Base-by-base conservation (phyloP, 2,888 invertebrate species). In the Melieria crassipennis region DNA sequence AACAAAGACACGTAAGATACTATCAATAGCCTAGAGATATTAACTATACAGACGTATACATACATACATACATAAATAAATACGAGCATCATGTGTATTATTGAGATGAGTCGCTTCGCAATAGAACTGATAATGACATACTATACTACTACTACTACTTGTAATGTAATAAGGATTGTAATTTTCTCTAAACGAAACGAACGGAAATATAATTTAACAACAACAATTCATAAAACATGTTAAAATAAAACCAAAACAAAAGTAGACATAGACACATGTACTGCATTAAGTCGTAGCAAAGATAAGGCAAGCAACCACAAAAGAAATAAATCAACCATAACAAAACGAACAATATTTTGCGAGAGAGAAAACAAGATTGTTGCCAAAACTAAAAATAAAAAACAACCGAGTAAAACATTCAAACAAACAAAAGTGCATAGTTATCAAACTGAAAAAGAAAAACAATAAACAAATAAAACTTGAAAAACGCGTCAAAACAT, bases 281-380 rank as follows among this genome's bases (percentile, higher is more conserved):
- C 52, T 50, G 60, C 30, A 30, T 30, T 30, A 30, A 30, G 30
- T 30, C 30, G 30, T 30, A 30, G 30, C 30, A 30, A 30, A 30
- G 30, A 30, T 30, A 30, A 30, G 30, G 30, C 30, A 30, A 30
- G 30, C 30, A 30, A 30, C 30, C 30, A 30, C 30, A 30, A 30
- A 30, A 30, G 11, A 42, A 69, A 47, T 10, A 52, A 62, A 45
- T 55, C 42, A 45, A 70, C 5, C 46, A 48, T 47, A 61, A 70
- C 10, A 67, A 30, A 45, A 70, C 43, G 50, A 48, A 65, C 63
- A 71, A 71, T 64, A 67, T 58, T 63, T 67, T 71, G 81, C 81
- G 83, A 83, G 83, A 83, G 84, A 83, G 77, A 77, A 77, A 83
- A 83, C 84, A 82, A 83, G 83, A 83, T 83, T 83, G 83, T 83